phyloP scores from a whole-genome alignment of 2,797 vertebrate species.

The Cynodonichthys magdalenae region DNA sequence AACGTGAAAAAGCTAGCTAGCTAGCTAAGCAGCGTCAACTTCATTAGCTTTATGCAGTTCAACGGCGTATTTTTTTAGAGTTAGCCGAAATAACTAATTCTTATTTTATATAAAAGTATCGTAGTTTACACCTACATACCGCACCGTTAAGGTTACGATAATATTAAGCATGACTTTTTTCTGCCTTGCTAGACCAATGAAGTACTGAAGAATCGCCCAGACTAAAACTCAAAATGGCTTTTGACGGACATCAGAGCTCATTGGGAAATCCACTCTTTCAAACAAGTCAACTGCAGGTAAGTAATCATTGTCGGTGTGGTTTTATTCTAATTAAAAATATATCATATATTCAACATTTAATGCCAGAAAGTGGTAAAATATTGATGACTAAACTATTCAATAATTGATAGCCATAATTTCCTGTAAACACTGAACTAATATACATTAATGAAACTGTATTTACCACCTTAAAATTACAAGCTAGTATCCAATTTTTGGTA shows the following conservation, averaged over 20 bases:
- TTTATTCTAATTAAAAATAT: background rate
- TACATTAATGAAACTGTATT: too few species aligned
- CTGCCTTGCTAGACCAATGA: conserved; percentile 44
- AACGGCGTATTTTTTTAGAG: conserved; percentile 21
- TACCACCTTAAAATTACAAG: too few species aligned
- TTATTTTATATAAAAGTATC: too few species aligned
- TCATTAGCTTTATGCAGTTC: conserved; percentile 25
- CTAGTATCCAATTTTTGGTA: too few species aligned
- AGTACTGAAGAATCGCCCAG: conserved; percentile 40
- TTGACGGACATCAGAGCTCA: conserved; percentile 52
- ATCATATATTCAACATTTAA: background rate
- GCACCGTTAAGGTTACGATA: too few species aligned
- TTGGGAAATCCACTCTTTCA: conserved; percentile 60
- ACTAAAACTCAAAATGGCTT: conserved; percentile 58
- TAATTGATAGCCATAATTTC: too few species aligned
- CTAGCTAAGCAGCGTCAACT: background rate
- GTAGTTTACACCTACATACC: too few species aligned
- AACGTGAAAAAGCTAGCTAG: background rate
- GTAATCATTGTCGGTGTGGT: background rate
- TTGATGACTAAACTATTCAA: too few species aligned
- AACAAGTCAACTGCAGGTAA: conserved; percentile 55
- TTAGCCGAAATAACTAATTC: background rate
- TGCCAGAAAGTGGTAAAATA: background rate
- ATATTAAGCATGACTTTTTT: background rate
- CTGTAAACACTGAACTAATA: too few species aligned